Conservation (phyloP, 2,797 vertebrate species). For the Mormyrus proboscirostris region DNA sequence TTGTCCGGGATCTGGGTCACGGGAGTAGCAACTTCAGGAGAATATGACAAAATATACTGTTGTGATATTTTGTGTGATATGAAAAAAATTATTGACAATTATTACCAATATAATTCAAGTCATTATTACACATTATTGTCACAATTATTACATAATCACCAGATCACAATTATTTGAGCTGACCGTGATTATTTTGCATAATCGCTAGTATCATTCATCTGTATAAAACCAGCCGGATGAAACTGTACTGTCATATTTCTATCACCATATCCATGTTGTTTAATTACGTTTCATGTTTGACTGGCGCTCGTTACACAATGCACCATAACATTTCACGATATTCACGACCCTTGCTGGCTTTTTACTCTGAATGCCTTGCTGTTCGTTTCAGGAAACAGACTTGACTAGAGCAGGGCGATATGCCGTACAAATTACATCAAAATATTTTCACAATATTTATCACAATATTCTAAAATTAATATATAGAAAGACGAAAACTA, state of each 20-base stretch:
- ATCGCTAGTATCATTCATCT: neutral
- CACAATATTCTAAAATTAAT: neutral
- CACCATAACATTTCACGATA: neutral
- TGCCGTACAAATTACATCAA: neutral
- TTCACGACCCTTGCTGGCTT: neutral
- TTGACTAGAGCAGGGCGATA: neutral
- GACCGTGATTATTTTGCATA: neutral
- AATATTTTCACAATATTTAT: neutral
- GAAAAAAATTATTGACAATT: neutral
- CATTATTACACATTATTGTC: neutral
- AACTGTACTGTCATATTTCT: neutral
- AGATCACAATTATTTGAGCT: neutral
- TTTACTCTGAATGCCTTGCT: neutral
- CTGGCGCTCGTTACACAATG: neutral
- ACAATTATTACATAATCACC: neutral
- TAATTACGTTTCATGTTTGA: neutral
- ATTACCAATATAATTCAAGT: neutral
- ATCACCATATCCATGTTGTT: neutral
- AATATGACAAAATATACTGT: neutral
- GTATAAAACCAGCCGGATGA: neutral
- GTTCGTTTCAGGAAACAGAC: neutral
- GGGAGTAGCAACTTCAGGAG: neutral
- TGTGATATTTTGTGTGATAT: neutral
- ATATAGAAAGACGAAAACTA: neutral
- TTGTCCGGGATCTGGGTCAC: neutral